Evolutionary conservation across 1,140 invertebrate genomes (phyloP).

Genomic region (Euwallacea fornicatus): DNA sequence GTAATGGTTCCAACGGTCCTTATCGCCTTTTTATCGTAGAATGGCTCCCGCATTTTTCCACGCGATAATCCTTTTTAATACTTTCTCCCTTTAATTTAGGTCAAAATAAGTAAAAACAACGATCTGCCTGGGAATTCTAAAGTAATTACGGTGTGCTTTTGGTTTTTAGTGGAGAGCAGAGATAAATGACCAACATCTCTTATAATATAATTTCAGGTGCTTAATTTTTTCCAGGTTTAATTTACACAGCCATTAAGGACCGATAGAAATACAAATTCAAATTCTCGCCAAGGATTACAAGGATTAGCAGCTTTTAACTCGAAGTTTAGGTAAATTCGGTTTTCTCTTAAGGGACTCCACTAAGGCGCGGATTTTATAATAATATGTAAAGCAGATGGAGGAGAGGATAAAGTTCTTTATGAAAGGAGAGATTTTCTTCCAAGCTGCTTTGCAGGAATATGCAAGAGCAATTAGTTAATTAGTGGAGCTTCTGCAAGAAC

Average conservation of each 20-base stretch:
- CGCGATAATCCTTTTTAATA: conserved; percentile 35
- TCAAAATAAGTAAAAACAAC: conserved; percentile 29
- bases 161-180: background rate
- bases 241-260: too few relatives aligned
- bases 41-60: conserved; percentile 21
- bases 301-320: conserved; percentile 1
- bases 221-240: background rate
- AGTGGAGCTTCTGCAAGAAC: too few relatives aligned
- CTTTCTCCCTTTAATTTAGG: conserved; percentile 28
- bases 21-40: conserved; percentile 31
- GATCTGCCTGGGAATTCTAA: conserved; percentile 12
- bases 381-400: conserved; percentile 17
- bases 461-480: too few relatives aligned
- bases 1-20: conserved; percentile 18
- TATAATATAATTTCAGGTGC: background rate
- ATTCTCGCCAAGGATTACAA: background rate
- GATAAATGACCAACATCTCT: background rate
- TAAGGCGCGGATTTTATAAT: conserved; percentile 6
- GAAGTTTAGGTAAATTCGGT: conserved; percentile 1
- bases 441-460: background rate
- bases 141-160: conserved; percentile 2
- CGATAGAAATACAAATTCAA: too few relatives aligned
- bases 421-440: background rate
- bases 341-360: background rate
- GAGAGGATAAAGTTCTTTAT: conserved; percentile 13